A percentile compares a stretch with the other conserved stretches of the same genome.
Evolutionary conservation across 2,888 invertebrate genomes (phyloP).

Genomic region (Noctua janthe): DNA sequence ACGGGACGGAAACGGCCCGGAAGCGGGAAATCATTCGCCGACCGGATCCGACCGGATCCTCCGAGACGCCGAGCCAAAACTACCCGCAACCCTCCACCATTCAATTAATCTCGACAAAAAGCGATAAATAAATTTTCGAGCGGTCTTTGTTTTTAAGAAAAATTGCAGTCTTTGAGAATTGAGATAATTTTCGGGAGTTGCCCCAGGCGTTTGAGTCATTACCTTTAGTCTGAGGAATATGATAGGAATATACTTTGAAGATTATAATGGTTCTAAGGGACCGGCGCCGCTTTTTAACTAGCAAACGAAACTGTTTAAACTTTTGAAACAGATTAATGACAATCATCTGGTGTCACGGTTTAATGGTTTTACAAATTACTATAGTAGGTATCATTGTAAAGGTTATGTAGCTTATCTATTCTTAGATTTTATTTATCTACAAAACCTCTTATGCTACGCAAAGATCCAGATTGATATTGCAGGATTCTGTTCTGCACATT

Average conservation of each 20-base stretch:
- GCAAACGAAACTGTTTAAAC: conserved; percentile 14
- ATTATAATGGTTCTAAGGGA: conserved; percentile 44
- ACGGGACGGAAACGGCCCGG: conserved; percentile 73
- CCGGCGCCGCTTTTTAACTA: conserved; percentile 56
- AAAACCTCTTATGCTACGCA: too few relatives aligned
- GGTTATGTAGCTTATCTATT: not conserved
- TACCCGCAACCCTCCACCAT: conserved; percentile 78
- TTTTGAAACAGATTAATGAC: conserved; percentile 8
- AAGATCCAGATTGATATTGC: not conserved
- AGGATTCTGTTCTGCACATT: not conserved
- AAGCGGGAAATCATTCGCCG: conserved; percentile 86
- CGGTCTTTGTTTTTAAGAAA: conserved; percentile 80
- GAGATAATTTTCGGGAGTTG: conserved; percentile 62
- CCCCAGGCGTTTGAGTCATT: conserved; percentile 57
- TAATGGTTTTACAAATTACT: not conserved
- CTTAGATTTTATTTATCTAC: not conserved
- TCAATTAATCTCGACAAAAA: conserved; percentile 84
- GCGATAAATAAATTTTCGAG: conserved; percentile 82
- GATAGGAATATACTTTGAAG: conserved; percentile 42
- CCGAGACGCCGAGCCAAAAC: conserved; percentile 80
- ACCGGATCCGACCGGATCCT: conserved; percentile 83
- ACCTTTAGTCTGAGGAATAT: conserved; percentile 47
- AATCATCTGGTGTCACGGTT: not conserved
- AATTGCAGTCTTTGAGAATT: conserved; percentile 71
- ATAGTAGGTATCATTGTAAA: not conserved